Percentiles rank a stretch among this genome's conserved stretches.
Evolutionary conservation across 1,140 invertebrate species (phyloP).

Genomic region (Zaprionus lachaisei): DNA sequence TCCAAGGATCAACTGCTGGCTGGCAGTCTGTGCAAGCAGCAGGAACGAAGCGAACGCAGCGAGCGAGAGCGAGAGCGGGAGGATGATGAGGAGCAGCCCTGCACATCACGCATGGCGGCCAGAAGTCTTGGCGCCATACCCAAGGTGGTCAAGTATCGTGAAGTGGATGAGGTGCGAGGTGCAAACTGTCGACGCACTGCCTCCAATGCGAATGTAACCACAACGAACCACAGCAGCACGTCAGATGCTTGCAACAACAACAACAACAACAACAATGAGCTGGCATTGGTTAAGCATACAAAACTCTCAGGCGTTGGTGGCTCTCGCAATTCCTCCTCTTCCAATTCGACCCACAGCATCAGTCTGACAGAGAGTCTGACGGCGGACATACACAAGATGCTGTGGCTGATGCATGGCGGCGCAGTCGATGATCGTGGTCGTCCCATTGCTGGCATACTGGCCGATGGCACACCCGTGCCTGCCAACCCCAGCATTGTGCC

Average conservation of each 20-base stretch:
- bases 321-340: conserved; percentile 73
- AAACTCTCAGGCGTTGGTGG: conserved; percentile 40
- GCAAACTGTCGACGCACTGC: conserved; percentile 36
- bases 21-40: conserved; percentile 32
- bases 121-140: conserved; percentile 90
- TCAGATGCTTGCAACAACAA: conserved; percentile 10
- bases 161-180: conserved; percentile 69
- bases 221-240: background rate
- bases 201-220: background rate
- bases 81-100: conserved; percentile 62
- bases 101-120: conserved; percentile 58
- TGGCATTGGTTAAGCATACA: conserved; percentile 55
- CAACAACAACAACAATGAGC: conserved; percentile 43
- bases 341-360: conserved; percentile 78
- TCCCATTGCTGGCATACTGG: conserved; percentile 56
- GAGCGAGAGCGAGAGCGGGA: conserved; percentile 1
- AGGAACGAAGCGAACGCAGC: conserved; percentile 9
- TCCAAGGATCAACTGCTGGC: conserved; percentile 88
- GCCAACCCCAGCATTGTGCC: conserved; percentile 62
- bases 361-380: conserved; percentile 74
- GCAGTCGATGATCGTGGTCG: conserved; percentile 71
- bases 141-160: conserved; percentile 85
- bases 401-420: conserved; percentile 78
- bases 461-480: conserved; percentile 61
- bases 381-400: conserved; percentile 82